A percentile compares a stretch with the other conserved stretches of the same genome.
Conservation (phyloP, 2,113 vertebrate genomes). For the Lathamus discolor region DNA sequence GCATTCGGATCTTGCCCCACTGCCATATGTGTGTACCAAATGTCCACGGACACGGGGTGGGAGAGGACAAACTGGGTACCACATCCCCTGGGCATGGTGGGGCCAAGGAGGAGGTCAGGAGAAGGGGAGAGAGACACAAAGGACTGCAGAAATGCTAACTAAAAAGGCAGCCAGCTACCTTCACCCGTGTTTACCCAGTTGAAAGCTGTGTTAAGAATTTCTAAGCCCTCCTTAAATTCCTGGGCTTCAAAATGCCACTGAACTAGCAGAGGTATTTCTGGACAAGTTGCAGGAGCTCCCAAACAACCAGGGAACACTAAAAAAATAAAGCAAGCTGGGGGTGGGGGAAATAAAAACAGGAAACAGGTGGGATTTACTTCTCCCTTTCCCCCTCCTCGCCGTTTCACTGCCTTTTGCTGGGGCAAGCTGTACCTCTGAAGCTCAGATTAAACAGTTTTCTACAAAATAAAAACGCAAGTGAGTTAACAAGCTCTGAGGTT, state of each 20-base stretch:
- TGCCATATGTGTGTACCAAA: background rate
- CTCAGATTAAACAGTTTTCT: background rate
- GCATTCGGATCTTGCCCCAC: rapidly evolving
- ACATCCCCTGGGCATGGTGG: background rate
- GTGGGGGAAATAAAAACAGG: constrained; percentile 59
- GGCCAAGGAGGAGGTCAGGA: background rate
- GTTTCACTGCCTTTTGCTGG: background rate
- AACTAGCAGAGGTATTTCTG: constrained; percentile 41
- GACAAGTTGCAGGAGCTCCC: constrained; percentile 62
- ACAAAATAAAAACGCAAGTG: background rate
- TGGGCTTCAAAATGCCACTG: constrained; percentile 3
- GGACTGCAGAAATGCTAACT: background rate
- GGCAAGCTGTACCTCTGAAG: background rate
- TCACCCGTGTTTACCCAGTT: background rate
- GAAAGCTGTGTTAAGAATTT: background rate
- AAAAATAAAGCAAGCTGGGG: constrained; percentile 34
- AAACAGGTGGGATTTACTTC: constrained; percentile 61
- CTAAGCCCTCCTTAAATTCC: constrained; percentile 43
- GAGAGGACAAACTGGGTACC: background rate
- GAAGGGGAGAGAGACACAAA: background rate
- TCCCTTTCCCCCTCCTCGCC: background rate
- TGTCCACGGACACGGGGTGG: rapidly evolving
- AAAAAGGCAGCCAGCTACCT: background rate
- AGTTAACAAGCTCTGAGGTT: constrained; percentile 40
- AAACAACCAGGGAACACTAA: constrained; percentile 35